Base-by-base conservation (phyloP, 2,888 invertebrate genomes). In the Drosophila atripex region DNA sequence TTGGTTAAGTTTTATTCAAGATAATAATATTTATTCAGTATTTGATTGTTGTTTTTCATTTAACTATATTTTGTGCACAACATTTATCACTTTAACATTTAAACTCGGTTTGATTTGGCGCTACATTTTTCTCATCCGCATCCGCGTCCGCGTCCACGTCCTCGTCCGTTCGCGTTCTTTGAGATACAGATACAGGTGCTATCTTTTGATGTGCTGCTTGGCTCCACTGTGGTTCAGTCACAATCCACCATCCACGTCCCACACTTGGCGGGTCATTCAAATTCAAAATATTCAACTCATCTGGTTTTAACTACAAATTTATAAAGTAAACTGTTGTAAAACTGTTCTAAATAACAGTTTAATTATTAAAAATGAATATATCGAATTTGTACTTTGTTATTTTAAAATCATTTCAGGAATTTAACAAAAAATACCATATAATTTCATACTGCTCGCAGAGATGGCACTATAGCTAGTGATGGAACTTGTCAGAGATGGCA, bases 401-500 rank as follows among this genome's bases (percentile, higher is more conserved):
- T 23, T 23, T 23, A 0, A 3, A 23, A 23, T 23, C 4, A 23
- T 23, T 23, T 4, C 4, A 5, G 21, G 21, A 3, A 4, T 23
- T 23, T 0, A 7, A 8, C 1, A 35, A 14, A 35, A 35, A 35
- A 35, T 35, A 35, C 35, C 35, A n/a, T n/a, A 3, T n/a, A n/a
- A 32, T 32, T 12, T 6, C 12, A 32, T 12, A n/a, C 32, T 32
- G 5, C 32, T 32, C 12, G 3, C 5, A 32, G 32, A 32, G 32
- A 32, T 32, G 12, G 12, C n/a, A 32, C 39, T 39, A 2, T 39
- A 12, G 30, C 12, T 41, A 41, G 16, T 3, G 41, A 41, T 41
- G 18, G 12, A 11, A 43, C 12, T 14, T 8, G 3, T 0, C 6
- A 49, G 73, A 6, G 59, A 45, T 73, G 68, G 58, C 73, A 73